Percentiles rank a stretch among this genome's conserved stretches.
These are phyloP conservation scores for Drosophila rubida DNA, from an alignment of 2,888 invertebrate genomes.

Conservation along the genomic window DNA sequence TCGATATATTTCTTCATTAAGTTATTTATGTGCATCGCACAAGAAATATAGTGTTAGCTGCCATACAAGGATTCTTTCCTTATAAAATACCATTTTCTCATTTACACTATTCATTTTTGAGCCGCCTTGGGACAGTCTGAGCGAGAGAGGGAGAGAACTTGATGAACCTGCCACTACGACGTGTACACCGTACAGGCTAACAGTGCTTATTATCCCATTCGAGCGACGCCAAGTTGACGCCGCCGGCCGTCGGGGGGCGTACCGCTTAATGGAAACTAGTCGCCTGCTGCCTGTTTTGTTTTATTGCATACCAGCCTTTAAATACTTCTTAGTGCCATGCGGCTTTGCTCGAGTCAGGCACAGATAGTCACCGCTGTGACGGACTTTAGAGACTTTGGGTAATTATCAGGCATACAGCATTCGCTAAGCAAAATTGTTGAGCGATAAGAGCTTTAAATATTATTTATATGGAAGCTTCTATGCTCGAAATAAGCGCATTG, in stretches of 20 bases:
- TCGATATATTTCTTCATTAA: neutral
- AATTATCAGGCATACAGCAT: no score
- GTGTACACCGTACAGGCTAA: slow-evolving; percentile 5
- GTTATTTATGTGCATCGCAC: neutral
- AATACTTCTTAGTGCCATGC: slow-evolving; percentile 38
- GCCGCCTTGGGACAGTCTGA: neutral
- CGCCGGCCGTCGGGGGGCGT: slow-evolving; percentile 63
- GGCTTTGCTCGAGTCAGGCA: slow-evolving; percentile 22
- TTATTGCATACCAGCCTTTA: slow-evolving; percentile 52
- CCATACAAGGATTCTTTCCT: neutral
- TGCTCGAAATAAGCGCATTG: neutral
- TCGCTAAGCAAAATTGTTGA: neutral
- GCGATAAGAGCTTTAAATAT: neutral
- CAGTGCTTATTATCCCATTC: slow-evolving; percentile 65
- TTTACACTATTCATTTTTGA: neutral
- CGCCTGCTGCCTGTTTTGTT: slow-evolving; percentile 56
- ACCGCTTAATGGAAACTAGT: slow-evolving; percentile 69
- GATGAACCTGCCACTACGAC: slow-evolving; percentile 27
- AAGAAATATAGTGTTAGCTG: neutral
- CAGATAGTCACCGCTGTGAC: neutral
- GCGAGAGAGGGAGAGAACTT: slow-evolving; percentile 16
- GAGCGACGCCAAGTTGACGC: slow-evolving; percentile 74
- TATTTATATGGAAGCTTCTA: neutral
- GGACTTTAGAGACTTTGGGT: neutral
- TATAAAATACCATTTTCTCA: slow-evolving; percentile 4